phyloP scores from a whole-genome alignment of 2,113 vertebrate species.

The Muntiacus muntjak region DNA sequence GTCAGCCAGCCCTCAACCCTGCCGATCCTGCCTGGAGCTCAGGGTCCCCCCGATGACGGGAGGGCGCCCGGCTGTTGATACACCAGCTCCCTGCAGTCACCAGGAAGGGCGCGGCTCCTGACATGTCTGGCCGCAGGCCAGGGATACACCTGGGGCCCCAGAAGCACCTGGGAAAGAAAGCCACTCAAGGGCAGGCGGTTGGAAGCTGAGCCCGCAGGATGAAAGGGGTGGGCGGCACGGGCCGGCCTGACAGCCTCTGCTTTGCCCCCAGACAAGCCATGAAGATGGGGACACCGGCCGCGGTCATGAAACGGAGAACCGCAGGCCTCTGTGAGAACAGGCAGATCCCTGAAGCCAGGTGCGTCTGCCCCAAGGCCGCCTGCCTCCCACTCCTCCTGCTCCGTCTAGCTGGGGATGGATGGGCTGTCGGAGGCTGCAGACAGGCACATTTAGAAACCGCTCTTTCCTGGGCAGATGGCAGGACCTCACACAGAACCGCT shows the following conservation, averaged over 20 bases:
- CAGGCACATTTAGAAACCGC: constrained; percentile 17
- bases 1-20: not conserved
- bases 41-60: fast-evolving
- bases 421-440: not conserved
- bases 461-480: not conserved
- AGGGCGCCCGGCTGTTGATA: not conserved
- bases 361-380: not conserved
- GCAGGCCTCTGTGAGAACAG: fast-evolving
- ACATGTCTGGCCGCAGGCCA: not conserved
- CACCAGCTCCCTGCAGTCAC: not conserved
- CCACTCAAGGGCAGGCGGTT: fast-evolving
- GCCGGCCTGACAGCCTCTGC: fast-evolving
- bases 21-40: not conserved
- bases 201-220: not conserved
- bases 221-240: fast-evolving
- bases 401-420: not conserved
- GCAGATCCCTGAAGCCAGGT: fast-evolving
- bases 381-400: not conserved
- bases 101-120: not conserved
- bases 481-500: not conserved
- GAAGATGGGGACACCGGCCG: fast-evolving
- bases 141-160: not conserved
- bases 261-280: not conserved
- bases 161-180: not conserved
- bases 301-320: fast-evolving